phyloP scores from a whole-genome alignment of 2,113 vertebrate genomes.

The Sander lucioperca region DNA sequence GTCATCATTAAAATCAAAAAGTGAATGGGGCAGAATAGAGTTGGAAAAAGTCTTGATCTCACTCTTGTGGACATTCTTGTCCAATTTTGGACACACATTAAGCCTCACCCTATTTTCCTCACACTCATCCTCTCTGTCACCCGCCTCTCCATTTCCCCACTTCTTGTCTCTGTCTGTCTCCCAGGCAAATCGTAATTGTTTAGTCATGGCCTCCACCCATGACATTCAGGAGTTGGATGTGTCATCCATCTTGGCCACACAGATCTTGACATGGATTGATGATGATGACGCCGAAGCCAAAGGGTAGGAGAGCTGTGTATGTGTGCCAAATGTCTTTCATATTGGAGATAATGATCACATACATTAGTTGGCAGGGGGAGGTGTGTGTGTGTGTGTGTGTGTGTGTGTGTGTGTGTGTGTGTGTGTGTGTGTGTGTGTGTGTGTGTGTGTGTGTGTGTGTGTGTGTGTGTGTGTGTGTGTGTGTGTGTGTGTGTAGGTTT shows the following conservation, averaged over 20 bases:
- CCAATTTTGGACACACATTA: neutral
- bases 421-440: constrained; percentile 25
- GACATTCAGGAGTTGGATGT: constrained; percentile 98
- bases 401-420: constrained; percentile 18
- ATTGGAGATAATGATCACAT: constrained; percentile 66
- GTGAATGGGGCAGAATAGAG: constrained; percentile 5
- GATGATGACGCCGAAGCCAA: constrained; percentile 95
- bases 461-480: constrained; percentile 31
- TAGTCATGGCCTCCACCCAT: constrained; percentile 97
- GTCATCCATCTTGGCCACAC: constrained; percentile 96
- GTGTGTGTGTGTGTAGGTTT: constrained; percentile 22
- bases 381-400: constrained; percentile 22
- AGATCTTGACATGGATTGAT: constrained; percentile 97
- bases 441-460: constrained; percentile 27
- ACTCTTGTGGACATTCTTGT: neutral
- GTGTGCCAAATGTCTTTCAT: constrained; percentile 57
- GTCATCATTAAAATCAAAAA: constrained; percentile 21
- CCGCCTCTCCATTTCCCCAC: neutral
- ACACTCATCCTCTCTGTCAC: neutral
- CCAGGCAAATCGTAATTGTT: constrained; percentile 97
- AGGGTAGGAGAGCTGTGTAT: constrained; percentile 83
- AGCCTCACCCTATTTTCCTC: constrained; percentile 2
- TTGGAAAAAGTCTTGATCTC: neutral
- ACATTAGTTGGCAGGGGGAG: constrained; percentile 40
- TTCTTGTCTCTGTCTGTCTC: constrained; percentile 50